These are phyloP conservation scores for Dryococelus australis DNA, from an alignment of 2,888 invertebrate species.

Conservation along the genomic window DNA sequence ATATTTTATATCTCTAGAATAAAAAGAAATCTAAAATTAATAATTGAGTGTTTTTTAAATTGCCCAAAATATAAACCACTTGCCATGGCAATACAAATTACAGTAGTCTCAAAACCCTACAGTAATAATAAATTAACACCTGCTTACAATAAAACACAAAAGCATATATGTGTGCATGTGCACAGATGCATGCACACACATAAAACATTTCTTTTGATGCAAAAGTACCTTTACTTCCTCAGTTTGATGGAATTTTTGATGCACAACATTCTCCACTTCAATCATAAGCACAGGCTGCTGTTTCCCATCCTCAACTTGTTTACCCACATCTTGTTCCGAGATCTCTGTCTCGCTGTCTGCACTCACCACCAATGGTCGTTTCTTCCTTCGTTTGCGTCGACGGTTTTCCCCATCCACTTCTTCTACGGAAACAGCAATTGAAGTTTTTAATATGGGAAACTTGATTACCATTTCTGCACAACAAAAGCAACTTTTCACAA, in stretches of 20 bases:
- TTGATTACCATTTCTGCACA: constrained; percentile 76
- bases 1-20: too few species aligned
- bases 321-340: background rate
- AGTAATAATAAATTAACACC: too few species aligned
- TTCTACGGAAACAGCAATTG: constrained; percentile 83
- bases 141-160: too few species aligned
- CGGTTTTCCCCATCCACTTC: constrained; percentile 57
- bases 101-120: too few species aligned
- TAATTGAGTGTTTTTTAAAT: too few species aligned
- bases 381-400: constrained; percentile 46
- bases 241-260: constrained; percentile 87
- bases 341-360: constrained; percentile 24
- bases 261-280: constrained; percentile 90
- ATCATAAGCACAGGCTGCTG: constrained; percentile 80
- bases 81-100: too few species aligned
- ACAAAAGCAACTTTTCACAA: constrained; percentile 45
- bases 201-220: too few species aligned
- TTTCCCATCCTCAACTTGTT: constrained; percentile 40
- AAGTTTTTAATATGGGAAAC: constrained; percentile 83
- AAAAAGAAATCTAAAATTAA: too few species aligned
- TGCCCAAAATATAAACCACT: too few species aligned
- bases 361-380: constrained; percentile 38
- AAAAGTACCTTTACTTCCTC: constrained; percentile 85
- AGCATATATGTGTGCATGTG: too few species aligned
- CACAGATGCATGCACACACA: too few species aligned